Evolutionary conservation across 2,888 invertebrate species (phyloP).

Genomic region (Archips xylosteana): DNA sequence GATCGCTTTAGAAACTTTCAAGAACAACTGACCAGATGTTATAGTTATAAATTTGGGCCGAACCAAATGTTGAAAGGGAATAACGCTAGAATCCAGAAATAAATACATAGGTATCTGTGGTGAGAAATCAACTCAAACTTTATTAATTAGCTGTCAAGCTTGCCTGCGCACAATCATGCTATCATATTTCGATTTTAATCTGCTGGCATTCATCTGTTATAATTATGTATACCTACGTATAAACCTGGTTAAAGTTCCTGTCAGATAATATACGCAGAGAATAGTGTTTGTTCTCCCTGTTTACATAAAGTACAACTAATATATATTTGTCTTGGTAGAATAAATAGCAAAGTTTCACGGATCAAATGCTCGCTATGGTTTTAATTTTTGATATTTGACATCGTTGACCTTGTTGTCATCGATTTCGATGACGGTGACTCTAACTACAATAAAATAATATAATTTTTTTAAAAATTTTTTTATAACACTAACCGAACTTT

Average conservation of each 20-base stretch:
- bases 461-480: too few species aligned
- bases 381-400: neutral
- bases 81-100: neutral
- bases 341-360: neutral
- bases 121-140: slow-evolving; percentile 9
- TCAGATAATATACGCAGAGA: neutral
- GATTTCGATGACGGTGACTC: too few species aligned
- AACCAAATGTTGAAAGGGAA: slow-evolving; percentile 31
- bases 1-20: slow-evolving; percentile 49
- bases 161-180: neutral
- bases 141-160: slow-evolving; percentile 4
- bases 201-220: neutral
- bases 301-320: neutral
- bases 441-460: too few species aligned
- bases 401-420: too few species aligned
- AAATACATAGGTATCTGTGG: neutral
- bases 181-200: neutral
- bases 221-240: neutral
- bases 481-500: too few species aligned
- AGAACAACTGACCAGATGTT: slow-evolving; percentile 58
- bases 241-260: neutral
- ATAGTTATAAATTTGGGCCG: slow-evolving; percentile 40
- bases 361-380: too few species aligned
- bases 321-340: neutral
- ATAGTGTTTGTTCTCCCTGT: neutral